Evolutionary conservation across 1,140 invertebrate genomes (phyloP).

Genomic region (Papilio polyxenes): DNA sequence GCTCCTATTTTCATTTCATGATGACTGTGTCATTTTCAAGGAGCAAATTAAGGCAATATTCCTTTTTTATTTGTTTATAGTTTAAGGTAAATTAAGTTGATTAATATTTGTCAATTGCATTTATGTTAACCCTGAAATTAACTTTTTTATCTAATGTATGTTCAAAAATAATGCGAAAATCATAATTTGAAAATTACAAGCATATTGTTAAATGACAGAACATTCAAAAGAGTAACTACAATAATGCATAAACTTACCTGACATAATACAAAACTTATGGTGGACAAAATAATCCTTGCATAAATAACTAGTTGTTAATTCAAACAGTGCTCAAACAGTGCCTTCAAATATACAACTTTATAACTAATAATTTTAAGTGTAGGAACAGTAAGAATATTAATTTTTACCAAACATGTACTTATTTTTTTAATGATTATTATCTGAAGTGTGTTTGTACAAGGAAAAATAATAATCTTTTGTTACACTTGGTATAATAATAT

Average conservation of each 20-base stretch:
- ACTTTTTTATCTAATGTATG: neutral
- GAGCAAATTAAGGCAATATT: conserved; percentile 6
- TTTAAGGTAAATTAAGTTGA: conserved; percentile 21
- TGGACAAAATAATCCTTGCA: conserved; percentile 4
- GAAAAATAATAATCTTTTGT: conserved; percentile 28
- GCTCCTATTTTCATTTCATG: neutral
- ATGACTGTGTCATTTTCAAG: neutral
- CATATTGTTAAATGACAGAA: neutral
- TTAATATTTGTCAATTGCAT: conserved; percentile 3
- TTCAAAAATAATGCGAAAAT: conserved; percentile 15
- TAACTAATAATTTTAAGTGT: conserved; percentile 8
- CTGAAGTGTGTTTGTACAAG: conserved; percentile 16
- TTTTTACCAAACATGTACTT: conserved; percentile 16
- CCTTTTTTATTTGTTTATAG: neutral
- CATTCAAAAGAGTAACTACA: neutral
- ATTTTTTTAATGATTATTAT: conserved; percentile 14
- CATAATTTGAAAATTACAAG: neutral
- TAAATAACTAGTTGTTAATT: conserved; percentile 25
- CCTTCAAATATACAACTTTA: conserved; percentile 31
- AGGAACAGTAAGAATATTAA: conserved; percentile 2
- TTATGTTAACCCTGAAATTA: conserved; percentile 1
- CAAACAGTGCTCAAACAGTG: conserved; percentile 29
- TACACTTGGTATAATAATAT: conserved; percentile 27
- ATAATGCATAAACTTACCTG: neutral
- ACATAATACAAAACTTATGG: neutral